Base-by-base conservation (phyloP, 2,888 invertebrate genomes). In the Didymodactylos carnosus region DNA sequence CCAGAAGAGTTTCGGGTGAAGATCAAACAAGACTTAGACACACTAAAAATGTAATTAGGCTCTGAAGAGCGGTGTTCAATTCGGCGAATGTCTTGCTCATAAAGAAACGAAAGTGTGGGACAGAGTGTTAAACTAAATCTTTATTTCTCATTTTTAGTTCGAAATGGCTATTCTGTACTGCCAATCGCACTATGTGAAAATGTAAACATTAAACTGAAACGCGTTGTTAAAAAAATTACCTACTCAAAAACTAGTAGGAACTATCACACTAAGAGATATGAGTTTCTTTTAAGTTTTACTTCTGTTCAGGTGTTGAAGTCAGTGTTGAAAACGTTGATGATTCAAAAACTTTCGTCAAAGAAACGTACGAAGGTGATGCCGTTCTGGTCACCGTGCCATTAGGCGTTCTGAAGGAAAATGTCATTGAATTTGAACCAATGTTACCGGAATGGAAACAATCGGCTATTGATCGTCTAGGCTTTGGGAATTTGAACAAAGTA, bases 151-250 rank as follows among this genome's bases (percentile, higher is more conserved):
- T n/a, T n/a, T n/a, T n/a, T 88, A 89, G 94, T 95, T 77, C 89
- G 93, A 76, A 95, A 95, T 84, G 97, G 97, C 69, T 95, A 94
- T 82, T 94, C 94, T 3, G 92, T 93, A 84, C 91, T 97, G 39
- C 93, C 97, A 2, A 91, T 94, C 77, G 93, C 94, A 0, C 85
- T 97, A 72, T 89, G 94, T 19, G 92, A 94, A 79, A 92, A 92
- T 23, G 85, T 97, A 80, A 93, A 95, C 84, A 94, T 97, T 81
- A 90, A 90, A 82, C 87, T 94, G 74, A 92, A 91, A 79, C 91
- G 91, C 23, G 90, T 92, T 27, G 93, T 92, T 62, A 89, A 90
- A 75, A 90, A 90, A 78, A 90, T 97, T 73, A 88, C 89, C 78
- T 92, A 92, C 83, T 77, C 78, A 25, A 76, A 79, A 25, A 76